A percentile compares a stretch with the other conserved stretches of the same genome.
These are phyloP conservation scores for Rhyacichthys aspro DNA, from an alignment of 2,797 vertebrate species.

Conservation along the genomic window DNA sequence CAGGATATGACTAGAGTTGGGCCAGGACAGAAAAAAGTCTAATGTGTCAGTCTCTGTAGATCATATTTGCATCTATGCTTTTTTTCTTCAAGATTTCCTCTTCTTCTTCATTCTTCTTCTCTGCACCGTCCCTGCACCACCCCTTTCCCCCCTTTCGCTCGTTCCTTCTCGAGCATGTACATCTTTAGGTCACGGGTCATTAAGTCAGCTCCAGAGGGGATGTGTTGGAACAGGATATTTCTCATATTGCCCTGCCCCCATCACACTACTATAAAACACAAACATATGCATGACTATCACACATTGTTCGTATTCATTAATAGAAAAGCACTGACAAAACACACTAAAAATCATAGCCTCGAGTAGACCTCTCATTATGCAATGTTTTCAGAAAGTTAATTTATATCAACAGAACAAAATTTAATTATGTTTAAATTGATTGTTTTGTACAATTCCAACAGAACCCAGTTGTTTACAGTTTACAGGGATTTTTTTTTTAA, in stretches of 20 bases:
- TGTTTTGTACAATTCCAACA: no score
- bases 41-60: conserved; percentile 10
- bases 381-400: background rate
- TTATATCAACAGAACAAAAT: background rate
- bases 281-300: conserved; percentile 31
- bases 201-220: conserved; percentile 74
- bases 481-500: no score
- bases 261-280: conserved; percentile 27
- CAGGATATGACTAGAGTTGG: conserved; percentile 32
- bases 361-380: conserved; percentile 8
- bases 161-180: conserved; percentile 58
- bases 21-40: conserved; percentile 22
- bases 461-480: no score
- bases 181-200: conserved; percentile 79
- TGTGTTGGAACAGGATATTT: conserved; percentile 74
- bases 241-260: conserved; percentile 70
- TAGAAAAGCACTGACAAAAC: background rate
- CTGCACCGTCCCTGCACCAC: conserved; percentile 34
- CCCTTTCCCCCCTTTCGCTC: conserved; percentile 19
- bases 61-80: conserved; percentile 45
- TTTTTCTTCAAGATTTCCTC: conserved; percentile 64
- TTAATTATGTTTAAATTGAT: background rate
- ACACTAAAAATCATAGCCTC: background rate
- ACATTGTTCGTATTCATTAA: background rate
- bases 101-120: conserved; percentile 27